These are phyloP conservation scores for Brachirus orientalis DNA, from an alignment of 2,113 vertebrate species.

Conservation along the genomic window DNA sequence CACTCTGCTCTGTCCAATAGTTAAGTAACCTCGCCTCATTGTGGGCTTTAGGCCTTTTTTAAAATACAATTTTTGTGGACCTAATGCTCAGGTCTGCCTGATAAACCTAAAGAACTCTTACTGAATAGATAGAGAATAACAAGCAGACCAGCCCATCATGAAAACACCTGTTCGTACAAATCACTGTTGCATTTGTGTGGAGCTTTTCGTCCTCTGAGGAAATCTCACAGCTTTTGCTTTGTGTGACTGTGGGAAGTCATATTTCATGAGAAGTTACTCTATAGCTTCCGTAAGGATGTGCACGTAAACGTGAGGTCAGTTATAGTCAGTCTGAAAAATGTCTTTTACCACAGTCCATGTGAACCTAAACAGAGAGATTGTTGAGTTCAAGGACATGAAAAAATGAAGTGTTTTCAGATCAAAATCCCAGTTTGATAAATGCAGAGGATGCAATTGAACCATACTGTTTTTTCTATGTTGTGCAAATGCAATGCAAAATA, in stretches of 20 bases:
- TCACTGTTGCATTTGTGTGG: background rate
- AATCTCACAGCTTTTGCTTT: conserved; percentile 4
- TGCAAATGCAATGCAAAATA: too few relatives aligned
- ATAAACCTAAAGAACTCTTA: too few relatives aligned
- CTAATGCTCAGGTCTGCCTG: too few relatives aligned
- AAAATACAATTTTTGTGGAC: too few relatives aligned
- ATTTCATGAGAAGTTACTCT: background rate
- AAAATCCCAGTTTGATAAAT: too few relatives aligned
- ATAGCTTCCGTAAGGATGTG: background rate
- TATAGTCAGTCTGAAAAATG: background rate
- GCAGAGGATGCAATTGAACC: too few relatives aligned
- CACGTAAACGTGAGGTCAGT: background rate
- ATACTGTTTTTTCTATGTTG: too few relatives aligned
- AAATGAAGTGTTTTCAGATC: too few relatives aligned
- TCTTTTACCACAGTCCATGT: background rate
- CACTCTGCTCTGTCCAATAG: too few relatives aligned
- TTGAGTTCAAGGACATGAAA: background rate
- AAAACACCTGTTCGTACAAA: background rate
- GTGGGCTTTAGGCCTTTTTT: too few relatives aligned
- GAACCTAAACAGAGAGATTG: background rate
- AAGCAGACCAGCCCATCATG: background rate
- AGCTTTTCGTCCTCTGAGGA: conserved; percentile 6
- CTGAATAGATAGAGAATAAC: background rate
- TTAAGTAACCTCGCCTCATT: too few relatives aligned
- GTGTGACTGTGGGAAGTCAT: conserved; percentile 24